Percentiles rank a stretch among this genome's conserved stretches.
Conservation (phyloP, 2,113 vertebrate genomes). For the Scartelaos histophorus region DNA sequence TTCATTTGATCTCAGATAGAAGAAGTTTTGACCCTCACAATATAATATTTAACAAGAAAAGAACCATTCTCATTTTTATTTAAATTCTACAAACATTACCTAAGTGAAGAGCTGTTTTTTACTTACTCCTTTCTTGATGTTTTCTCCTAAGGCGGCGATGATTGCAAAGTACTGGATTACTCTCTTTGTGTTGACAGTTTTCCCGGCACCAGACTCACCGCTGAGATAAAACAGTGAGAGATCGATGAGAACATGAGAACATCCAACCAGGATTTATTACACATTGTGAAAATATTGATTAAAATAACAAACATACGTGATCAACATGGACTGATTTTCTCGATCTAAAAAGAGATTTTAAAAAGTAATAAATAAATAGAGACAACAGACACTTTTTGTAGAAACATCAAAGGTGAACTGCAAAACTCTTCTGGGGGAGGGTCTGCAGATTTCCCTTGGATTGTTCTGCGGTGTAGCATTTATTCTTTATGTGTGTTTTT, state of each 20-base stretch:
- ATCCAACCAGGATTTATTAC: not conserved
- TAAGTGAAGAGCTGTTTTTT: constrained; percentile 49
- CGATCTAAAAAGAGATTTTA: constrained; percentile 78
- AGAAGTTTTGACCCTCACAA: not conserved
- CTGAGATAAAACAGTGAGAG: constrained; percentile 76
- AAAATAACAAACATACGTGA: constrained; percentile 85
- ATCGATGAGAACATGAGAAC: not conserved
- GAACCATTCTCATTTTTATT: too few species aligned
- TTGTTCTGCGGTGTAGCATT: too few species aligned
- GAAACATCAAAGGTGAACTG: too few species aligned
- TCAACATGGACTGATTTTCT: constrained; percentile 96
- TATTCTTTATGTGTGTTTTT: too few species aligned
- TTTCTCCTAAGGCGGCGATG: constrained; percentile 91
- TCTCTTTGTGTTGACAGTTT: constrained; percentile 98
- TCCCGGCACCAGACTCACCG: constrained; percentile 97
- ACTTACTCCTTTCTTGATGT: constrained; percentile 84
- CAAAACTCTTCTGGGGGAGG: not conserved
- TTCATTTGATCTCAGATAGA: too few species aligned
- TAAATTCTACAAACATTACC: too few species aligned
- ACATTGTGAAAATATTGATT: not conserved
- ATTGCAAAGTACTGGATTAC: constrained; percentile 99
- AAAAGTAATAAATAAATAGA: not conserved
- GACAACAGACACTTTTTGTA: not conserved
- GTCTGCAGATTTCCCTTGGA: too few species aligned
- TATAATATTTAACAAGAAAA: too few species aligned